These are phyloP conservation scores for Trisateles emortualis DNA, from an alignment of 2,888 invertebrate genomes.

Conservation along the genomic window DNA sequence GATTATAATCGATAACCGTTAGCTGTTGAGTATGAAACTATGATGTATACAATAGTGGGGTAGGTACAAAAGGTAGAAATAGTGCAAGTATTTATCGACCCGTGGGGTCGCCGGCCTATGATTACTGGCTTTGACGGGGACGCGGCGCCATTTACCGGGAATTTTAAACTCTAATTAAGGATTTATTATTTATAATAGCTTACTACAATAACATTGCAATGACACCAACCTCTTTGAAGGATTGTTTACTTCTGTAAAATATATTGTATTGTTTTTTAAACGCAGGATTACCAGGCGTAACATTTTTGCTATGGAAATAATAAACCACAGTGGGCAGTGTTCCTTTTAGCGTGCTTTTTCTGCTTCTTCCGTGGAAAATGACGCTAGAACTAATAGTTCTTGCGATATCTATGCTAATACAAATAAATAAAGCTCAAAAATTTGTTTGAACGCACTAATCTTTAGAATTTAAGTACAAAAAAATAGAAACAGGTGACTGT, in stretches of 20 bases:
- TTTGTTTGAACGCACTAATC: too few species aligned
- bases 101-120: slow-evolving; percentile 74
- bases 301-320: too few species aligned
- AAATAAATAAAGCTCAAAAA: too few species aligned
- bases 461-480: too few species aligned
- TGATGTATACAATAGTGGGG: slow-evolving; percentile 6
- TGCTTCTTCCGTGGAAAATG: too few species aligned
- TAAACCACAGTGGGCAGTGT: too few species aligned
- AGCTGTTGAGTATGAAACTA: slow-evolving; percentile 17
- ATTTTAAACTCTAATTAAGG: slow-evolving; percentile 55
- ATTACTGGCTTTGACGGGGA: slow-evolving; percentile 62
- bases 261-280: too few species aligned
- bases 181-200: slow-evolving; percentile 51
- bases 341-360: too few species aligned
- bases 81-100: slow-evolving; percentile 62
- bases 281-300: too few species aligned
- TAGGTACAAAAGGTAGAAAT: slow-evolving; percentile 24
- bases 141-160: slow-evolving; percentile 53
- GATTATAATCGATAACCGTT: slow-evolving; percentile 21
- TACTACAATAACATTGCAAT: slow-evolving; percentile 23
- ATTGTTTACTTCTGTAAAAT: background rate
- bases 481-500: too few species aligned
- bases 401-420: too few species aligned
- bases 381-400: too few species aligned
- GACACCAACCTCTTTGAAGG: slow-evolving; percentile 9